Percentiles rank a stretch among this genome's conserved stretches.
Conservation (phyloP, 2,113 vertebrate genomes). For the Thunnus maccoyii region DNA sequence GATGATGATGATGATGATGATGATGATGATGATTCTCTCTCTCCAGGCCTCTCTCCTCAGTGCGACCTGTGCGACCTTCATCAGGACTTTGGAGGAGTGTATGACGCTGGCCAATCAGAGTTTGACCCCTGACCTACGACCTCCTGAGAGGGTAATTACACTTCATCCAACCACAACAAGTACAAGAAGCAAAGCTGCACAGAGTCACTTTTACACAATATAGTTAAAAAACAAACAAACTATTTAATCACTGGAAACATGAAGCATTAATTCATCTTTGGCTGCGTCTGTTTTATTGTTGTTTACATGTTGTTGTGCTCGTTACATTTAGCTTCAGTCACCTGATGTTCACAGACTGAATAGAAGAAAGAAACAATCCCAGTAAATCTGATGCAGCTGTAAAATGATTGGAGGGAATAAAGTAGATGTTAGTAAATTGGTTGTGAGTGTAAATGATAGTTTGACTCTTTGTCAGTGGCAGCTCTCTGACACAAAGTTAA, state of each 20-base stretch:
- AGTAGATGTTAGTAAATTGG: too few species aligned
- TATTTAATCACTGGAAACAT: neutral
- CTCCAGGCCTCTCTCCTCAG: constrained; percentile 90
- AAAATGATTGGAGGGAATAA: too few species aligned
- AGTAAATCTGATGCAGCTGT: too few species aligned
- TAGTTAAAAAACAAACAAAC: too few species aligned
- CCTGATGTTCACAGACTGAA: too few species aligned
- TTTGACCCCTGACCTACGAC: constrained; percentile 91
- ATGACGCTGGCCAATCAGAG: constrained; percentile 96
- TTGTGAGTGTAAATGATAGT: too few species aligned
- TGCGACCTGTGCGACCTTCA: constrained; percentile 97
- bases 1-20: too few species aligned
- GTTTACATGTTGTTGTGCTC: neutral
- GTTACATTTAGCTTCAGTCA: neutral
- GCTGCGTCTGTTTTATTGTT: neutral
- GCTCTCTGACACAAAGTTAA: neutral
- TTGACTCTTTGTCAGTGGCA: too few species aligned
- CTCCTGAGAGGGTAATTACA: constrained; percentile 68
- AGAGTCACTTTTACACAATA: too few species aligned
- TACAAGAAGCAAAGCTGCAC: neutral
- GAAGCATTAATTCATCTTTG: neutral
- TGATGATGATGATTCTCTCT: neutral
- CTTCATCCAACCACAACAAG: too few species aligned
- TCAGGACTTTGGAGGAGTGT: constrained; percentile 97
- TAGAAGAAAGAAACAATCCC: too few species aligned